A percentile compares a stretch with the other conserved stretches of the same genome.
Conservation (phyloP, 2,797 vertebrate genomes). For the Chromis chromis region DNA sequence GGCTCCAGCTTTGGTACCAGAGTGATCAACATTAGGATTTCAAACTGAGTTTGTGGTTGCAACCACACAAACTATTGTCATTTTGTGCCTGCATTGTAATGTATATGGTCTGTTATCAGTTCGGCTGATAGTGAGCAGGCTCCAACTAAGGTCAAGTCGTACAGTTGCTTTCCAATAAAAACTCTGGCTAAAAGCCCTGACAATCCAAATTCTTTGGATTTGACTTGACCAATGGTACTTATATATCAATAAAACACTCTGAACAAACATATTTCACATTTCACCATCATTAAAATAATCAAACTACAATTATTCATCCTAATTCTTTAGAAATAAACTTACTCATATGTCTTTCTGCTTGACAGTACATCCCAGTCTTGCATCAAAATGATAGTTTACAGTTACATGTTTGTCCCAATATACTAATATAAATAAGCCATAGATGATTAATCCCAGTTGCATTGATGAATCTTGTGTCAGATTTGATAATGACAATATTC, state of each 20-base stretch:
- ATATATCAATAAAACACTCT: slow-evolving; percentile 28
- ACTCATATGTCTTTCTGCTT: slow-evolving; percentile 23
- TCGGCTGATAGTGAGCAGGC: slow-evolving; percentile 18
- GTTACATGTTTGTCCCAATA: slow-evolving; percentile 50
- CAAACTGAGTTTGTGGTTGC: slow-evolving; percentile 40
- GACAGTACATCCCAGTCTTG: slow-evolving; percentile 20
- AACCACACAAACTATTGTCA: slow-evolving; percentile 37
- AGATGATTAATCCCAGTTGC: slow-evolving; percentile 36
- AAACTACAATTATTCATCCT: slow-evolving; percentile 21
- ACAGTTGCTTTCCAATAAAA: slow-evolving; percentile 39
- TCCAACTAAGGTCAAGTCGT: slow-evolving; percentile 17
- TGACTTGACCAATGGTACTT: slow-evolving; percentile 7
- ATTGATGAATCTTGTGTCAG: slow-evolving; percentile 34
- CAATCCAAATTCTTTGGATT: slow-evolving; percentile 31
- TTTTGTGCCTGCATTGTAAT: slow-evolving; percentile 30
- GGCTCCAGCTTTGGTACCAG: slow-evolving; percentile 34
- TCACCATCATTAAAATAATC: slow-evolving; percentile 28
- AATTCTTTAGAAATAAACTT: slow-evolving; percentile 24
- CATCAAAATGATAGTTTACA: slow-evolving; percentile 26
- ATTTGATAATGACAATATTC: slow-evolving; percentile 23
- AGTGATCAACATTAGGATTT: slow-evolving; percentile 29
- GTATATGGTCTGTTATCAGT: slow-evolving; percentile 33
- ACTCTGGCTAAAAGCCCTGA: slow-evolving; percentile 20
- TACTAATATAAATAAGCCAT: slow-evolving; percentile 21
- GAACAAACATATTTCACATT: slow-evolving; percentile 28